Conservation (phyloP, 2,113 vertebrate genomes). For the Podocnemis expansa region DNA sequence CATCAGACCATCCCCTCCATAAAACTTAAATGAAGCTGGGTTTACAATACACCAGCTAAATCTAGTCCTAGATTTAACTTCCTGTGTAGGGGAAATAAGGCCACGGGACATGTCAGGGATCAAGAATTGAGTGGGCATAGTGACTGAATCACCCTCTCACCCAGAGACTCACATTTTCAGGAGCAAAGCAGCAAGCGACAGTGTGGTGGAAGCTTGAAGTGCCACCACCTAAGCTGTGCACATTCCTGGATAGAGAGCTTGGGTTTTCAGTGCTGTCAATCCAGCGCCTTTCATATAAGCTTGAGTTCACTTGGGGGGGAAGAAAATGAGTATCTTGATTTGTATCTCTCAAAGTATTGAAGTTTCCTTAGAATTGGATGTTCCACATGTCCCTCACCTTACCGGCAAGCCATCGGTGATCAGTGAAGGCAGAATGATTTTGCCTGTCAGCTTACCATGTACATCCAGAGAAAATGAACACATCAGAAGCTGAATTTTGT, state of each 20-base stretch:
- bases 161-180: neutral
- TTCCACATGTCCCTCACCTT: slow-evolving; percentile 53
- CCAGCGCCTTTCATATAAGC: neutral
- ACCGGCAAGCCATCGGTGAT: slow-evolving; percentile 21
- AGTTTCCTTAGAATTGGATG: slow-evolving; percentile 32
- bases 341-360: slow-evolving; percentile 37
- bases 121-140: neutral
- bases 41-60: neutral
- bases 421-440: slow-evolving; percentile 54
- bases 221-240: accelerated
- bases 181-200: neutral
- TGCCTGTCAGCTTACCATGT: slow-evolving; percentile 42
- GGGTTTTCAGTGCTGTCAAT: neutral
- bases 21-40: neutral
- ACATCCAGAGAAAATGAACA: slow-evolving; percentile 46
- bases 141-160: neutral
- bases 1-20: too few species aligned
- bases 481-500: slow-evolving; percentile 68
- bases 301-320: slow-evolving; percentile 18
- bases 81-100: neutral
- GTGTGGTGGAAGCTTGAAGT: neutral
- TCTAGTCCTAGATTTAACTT: neutral
- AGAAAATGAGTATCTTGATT: neutral
- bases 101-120: neutral
- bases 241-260: neutral